A percentile compares a stretch with the other conserved stretches of the same genome.
Conservation (phyloP, 2,797 vertebrate species). For the Chloroceryle amazona region DNA sequence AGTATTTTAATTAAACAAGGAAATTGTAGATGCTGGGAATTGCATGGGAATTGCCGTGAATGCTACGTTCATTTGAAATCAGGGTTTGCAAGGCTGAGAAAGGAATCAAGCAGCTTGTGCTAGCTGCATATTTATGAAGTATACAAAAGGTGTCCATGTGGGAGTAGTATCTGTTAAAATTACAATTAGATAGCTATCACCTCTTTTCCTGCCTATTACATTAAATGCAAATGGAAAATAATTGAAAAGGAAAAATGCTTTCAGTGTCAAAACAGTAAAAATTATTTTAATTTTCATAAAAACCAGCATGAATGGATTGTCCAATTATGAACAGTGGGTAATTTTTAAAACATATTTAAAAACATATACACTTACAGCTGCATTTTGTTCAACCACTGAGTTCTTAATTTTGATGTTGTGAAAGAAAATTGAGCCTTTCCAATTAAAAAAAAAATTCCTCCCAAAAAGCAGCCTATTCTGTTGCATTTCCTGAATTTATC, state of each 20-base stretch:
- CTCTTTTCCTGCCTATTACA: neutral
- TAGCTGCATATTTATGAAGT: neutral
- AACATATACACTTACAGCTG: neutral
- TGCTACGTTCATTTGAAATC: conserved; percentile 53
- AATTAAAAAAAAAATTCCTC: neutral
- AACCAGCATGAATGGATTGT: neutral
- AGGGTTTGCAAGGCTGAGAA: neutral
- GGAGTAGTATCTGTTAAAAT: neutral
- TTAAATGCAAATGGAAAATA: neutral
- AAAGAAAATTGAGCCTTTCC: neutral
- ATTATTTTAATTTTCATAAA: neutral
- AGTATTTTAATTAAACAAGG: conserved; percentile 86
- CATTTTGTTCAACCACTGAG: neutral
- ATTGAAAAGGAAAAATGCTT: neutral
- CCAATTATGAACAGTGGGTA: neutral
- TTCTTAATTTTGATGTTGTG: neutral
- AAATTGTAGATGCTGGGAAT: conserved; percentile 80
- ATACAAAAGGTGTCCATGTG: neutral
- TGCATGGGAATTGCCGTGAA: conserved; percentile 35
- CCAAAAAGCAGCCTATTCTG: neutral
- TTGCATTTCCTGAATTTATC: neutral
- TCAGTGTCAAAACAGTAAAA: neutral
- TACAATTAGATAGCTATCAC: neutral
- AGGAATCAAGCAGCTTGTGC: neutral
- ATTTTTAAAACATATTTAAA: neutral